phyloP scores from a whole-genome alignment of 37 sponge, comb jelly and placozoan species.

The Chondrilla cf. caribensis region DNA sequence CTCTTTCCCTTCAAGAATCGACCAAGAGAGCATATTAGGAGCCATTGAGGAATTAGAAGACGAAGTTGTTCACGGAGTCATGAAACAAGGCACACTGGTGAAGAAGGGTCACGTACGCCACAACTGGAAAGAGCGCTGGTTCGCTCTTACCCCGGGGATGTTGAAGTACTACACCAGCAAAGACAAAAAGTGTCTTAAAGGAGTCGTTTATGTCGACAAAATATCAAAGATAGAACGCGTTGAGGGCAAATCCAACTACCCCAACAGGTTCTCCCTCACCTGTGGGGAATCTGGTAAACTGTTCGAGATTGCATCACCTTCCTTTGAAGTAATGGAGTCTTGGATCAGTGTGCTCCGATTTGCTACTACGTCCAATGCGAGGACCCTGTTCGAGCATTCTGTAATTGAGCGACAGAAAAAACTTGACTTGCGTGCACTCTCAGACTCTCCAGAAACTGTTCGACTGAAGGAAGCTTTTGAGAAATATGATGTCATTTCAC shows the following conservation, averaged over 20 bases:
- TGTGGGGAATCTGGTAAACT: constrained; percentile 15
- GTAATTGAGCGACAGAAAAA: not conserved
- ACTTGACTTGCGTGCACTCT: too few relatives aligned
- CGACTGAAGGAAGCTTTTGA: not conserved
- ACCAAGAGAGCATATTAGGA: not conserved
- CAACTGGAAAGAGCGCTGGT: constrained; percentile 30
- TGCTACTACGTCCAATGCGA: not conserved
- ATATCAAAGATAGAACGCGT: not conserved
- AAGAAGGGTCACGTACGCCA: constrained; percentile 23
- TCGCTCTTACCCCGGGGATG: constrained; percentile 11
- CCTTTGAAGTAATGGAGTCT: constrained; percentile 5
- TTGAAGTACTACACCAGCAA: constrained; percentile 17
- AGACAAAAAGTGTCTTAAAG: not conserved
- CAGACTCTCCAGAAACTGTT: not conserved
- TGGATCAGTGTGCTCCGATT: not conserved
- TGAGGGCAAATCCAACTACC: constrained; percentile 17
- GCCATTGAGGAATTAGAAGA: constrained; percentile 5
- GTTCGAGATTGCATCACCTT: constrained; percentile 21
- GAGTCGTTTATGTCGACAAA: constrained; percentile 2
- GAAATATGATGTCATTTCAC: not conserved
- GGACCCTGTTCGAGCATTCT: constrained; percentile 3
- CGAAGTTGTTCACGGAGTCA: not conserved
- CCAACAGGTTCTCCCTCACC: not conserved
- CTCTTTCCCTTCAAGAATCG: not conserved
- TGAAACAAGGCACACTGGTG: not conserved